Evolutionary conservation across 2,113 vertebrate species (phyloP).

Genomic region (Tylochromis polylepis): DNA sequence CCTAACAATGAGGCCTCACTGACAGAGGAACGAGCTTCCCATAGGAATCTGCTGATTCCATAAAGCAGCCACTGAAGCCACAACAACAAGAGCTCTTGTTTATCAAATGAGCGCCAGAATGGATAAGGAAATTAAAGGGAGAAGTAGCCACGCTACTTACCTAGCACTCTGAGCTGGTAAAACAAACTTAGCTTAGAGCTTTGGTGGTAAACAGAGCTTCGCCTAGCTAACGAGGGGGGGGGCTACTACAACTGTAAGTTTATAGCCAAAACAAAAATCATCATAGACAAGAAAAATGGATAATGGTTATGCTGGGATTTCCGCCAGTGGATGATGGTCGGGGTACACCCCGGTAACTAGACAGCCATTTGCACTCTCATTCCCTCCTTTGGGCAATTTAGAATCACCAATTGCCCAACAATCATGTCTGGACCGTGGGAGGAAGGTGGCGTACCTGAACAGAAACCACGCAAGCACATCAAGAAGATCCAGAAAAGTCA

Average conservation of each 20-base stretch:
- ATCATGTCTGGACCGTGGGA: background rate
- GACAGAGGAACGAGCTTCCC: constrained; percentile 1
- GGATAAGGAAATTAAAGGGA: background rate
- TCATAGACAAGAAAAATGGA: background rate
- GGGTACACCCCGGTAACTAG: background rate
- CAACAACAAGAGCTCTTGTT: background rate
- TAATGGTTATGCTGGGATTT: background rate
- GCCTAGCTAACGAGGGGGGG: background rate
- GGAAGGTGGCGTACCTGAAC: background rate
- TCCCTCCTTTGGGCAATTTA: background rate
- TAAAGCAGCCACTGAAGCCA: background rate
- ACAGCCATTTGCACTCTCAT: background rate
- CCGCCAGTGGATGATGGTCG: background rate
- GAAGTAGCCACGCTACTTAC: background rate
- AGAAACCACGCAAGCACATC: background rate
- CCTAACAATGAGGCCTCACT: constrained; percentile 16
- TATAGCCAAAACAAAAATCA: background rate
- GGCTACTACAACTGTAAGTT: background rate
- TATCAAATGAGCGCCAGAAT: background rate
- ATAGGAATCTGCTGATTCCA: constrained; percentile 26
- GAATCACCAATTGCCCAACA: background rate
- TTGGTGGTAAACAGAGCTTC: background rate
- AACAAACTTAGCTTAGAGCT: background rate
- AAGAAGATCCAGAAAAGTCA: background rate
- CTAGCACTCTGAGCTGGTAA: background rate